Percentiles rank a stretch among this genome's conserved stretches.
phyloP scores from a whole-genome alignment of 2,113 vertebrate genomes.

The Charadrius vociferus region DNA sequence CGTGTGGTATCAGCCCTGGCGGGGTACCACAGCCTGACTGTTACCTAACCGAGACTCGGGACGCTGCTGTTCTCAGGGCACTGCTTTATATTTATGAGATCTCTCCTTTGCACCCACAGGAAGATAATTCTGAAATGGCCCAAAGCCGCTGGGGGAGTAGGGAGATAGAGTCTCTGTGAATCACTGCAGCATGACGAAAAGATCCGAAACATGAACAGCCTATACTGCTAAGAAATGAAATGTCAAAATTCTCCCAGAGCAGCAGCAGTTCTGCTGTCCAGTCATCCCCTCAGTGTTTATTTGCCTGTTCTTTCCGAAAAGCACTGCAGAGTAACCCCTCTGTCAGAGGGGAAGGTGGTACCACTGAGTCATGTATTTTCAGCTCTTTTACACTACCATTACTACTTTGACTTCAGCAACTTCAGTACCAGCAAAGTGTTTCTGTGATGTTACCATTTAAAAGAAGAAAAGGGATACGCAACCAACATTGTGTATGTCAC shows the following conservation, averaged over 20 bases:
- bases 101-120: background rate
- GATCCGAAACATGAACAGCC: background rate
- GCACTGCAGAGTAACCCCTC: background rate
- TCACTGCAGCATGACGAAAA: background rate
- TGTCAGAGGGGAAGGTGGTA: background rate
- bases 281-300: background rate
- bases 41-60: background rate
- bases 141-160: background rate
- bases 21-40: background rate
- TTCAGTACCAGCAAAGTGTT: background rate
- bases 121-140: background rate
- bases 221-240: background rate
- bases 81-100: background rate
- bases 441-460: background rate
- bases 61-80: background rate
- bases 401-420: background rate
- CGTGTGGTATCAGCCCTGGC: background rate
- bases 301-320: background rate
- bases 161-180: background rate
- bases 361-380: background rate
- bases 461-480: background rate
- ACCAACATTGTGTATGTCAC: no score
- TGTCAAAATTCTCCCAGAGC: background rate
- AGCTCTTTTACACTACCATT: background rate
- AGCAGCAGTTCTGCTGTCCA: background rate